Conservation (phyloP, 2,797 vertebrate species). For the Coregonus sp. region DNA sequence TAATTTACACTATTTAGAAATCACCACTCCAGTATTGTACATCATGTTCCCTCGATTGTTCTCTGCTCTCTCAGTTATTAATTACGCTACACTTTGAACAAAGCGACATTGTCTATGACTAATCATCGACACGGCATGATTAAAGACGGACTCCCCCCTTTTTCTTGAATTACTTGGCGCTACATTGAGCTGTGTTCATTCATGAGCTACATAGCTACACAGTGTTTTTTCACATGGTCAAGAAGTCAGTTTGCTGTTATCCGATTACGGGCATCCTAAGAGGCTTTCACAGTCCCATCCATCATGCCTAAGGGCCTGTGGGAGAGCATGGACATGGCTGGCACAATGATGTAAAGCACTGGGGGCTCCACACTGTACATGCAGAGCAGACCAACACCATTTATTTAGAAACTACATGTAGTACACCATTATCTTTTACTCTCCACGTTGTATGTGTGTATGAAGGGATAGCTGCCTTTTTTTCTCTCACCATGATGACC, state of each 20-base stretch:
- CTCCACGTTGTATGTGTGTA: neutral
- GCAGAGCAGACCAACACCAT: slow-evolving; percentile 36
- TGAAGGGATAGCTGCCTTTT: too few species aligned
- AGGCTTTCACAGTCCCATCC: slow-evolving; percentile 69
- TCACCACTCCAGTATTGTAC: slow-evolving; percentile 75
- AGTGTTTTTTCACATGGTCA: slow-evolving; percentile 52
- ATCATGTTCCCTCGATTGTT: slow-evolving; percentile 70
- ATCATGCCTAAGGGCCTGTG: slow-evolving; percentile 68
- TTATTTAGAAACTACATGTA: slow-evolving; percentile 40
- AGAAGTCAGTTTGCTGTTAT: slow-evolving; percentile 69
- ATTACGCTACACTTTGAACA: slow-evolving; percentile 77
- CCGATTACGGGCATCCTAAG: slow-evolving; percentile 67
- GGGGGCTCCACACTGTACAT: slow-evolving; percentile 45
- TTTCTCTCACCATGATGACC: neutral
- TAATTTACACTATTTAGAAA: slow-evolving; percentile 80
- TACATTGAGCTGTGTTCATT: slow-evolving; percentile 51
- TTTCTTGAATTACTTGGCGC: slow-evolving; percentile 61
- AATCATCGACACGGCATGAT: slow-evolving; percentile 76
- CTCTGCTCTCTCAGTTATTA: slow-evolving; percentile 70
- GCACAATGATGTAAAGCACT: slow-evolving; percentile 58
- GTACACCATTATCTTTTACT: slow-evolving; percentile 7
- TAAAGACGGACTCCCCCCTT: slow-evolving; percentile 57
- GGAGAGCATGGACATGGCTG: slow-evolving; percentile 50
- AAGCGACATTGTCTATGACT: slow-evolving; percentile 78
- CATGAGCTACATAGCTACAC: slow-evolving; percentile 46